phyloP scores from a whole-genome alignment of 2,888 invertebrate genomes.

The Bursaphelenchus okinawaensis region DNA sequence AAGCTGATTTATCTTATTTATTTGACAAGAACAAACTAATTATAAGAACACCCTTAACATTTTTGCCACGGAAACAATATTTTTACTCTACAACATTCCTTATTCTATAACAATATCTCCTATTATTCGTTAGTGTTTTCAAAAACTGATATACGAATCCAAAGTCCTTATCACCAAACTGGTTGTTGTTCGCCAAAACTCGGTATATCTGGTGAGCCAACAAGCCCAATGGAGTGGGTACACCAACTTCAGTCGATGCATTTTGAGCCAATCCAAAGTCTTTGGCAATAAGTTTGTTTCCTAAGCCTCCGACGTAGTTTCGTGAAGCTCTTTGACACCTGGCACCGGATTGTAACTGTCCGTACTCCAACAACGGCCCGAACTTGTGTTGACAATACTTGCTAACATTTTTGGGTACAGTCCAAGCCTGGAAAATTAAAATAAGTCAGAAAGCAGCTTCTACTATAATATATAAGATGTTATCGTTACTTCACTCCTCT shows the following conservation, averaged over 20 bases:
- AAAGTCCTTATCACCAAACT: slow-evolving; percentile 83
- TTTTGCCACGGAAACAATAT: too few relatives aligned
- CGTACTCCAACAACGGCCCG: slow-evolving; percentile 91
- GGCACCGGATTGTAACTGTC: slow-evolving; percentile 96
- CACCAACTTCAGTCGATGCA: slow-evolving; percentile 73
- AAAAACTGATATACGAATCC: slow-evolving; percentile 70
- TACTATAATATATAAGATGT: too few relatives aligned
- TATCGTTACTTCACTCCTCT: too few relatives aligned
- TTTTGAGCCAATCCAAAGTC: slow-evolving; percentile 86
- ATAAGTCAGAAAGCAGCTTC: neutral
- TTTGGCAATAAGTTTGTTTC: slow-evolving; percentile 79
- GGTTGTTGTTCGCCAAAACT: slow-evolving; percentile 63
- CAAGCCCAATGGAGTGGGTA: slow-evolving; percentile 81
- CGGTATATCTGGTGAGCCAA: slow-evolving; percentile 84
- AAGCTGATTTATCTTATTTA: too few relatives aligned
- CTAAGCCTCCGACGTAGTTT: slow-evolving; percentile 78
- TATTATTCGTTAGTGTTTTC: too few relatives aligned
- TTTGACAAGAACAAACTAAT: too few relatives aligned
- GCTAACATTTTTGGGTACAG: slow-evolving; percentile 79
- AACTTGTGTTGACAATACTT: slow-evolving; percentile 84
- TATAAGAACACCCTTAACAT: too few relatives aligned
- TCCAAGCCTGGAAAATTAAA: slow-evolving; percentile 63
- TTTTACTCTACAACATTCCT: too few relatives aligned
- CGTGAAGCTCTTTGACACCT: slow-evolving; percentile 77
- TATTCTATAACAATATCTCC: too few relatives aligned